Base-by-base conservation (phyloP, 2,797 vertebrate species). In the Euphonia xanthogaster region DNA sequence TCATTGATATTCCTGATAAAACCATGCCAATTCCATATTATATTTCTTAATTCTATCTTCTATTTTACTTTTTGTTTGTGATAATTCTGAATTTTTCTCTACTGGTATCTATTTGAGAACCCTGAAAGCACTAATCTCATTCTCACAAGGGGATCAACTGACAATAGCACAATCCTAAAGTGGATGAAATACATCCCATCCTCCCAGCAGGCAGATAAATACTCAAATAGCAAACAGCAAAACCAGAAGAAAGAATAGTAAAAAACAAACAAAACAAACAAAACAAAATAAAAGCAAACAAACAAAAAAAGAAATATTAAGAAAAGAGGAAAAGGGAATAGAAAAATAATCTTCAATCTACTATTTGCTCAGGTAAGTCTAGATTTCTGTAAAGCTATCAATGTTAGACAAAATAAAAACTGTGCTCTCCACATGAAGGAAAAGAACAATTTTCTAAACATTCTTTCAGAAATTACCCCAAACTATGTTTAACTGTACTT, bases 121-220 rank as follows among this genome's bases (percentile, higher is more conserved):
- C 79, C 51, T 90, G 88, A 93, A 80, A 95, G 89, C 81, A 96
- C n/a, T 95, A 96, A 94, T 93, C 66, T 96, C 54, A 86, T 94
- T 96, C 88, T 63, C 58, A 91, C 40, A 75, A 88, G 83, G 47
- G 48, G 37, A 79, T 90, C 23, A 23, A 93, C 89, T 94, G 79
- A 82, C 37, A 95, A 90, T 76, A 91, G 50, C 54, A 63, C 54
- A 45, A 19, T 90, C 70, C 86, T 77, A 14, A 90, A 92, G 60
- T 2, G 60, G 22, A 93, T 86, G 42, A 95, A 92, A 88, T 85
- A 54, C 11, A 84, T 90, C 62, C 45, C 28, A 66, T 90, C 47
- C 35, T 86, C 66, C 88, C 45, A 91, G 63, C 67, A 91, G 58
- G 67, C 61, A 74, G 27, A n/a, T 14, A 57, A 67, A 33, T 12